phyloP scores from a whole-genome alignment of 2,888 invertebrate species.

The Cryptocephalus moraei region DNA sequence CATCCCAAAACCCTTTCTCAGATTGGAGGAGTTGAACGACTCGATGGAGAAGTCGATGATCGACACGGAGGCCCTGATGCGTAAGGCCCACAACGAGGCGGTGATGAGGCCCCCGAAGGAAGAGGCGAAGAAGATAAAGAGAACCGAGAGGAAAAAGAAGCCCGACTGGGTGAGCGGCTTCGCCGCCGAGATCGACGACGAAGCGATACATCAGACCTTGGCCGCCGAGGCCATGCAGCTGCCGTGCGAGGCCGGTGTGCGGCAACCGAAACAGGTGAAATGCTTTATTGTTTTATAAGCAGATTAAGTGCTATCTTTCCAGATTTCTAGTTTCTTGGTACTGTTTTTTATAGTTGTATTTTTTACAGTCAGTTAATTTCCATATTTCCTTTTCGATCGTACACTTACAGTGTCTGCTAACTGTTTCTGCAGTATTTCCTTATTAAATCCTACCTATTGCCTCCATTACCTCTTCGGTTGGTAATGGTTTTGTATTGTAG shows the following conservation, averaged over 20 bases:
- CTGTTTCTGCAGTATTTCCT: too few relatives aligned
- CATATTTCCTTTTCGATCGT: too few relatives aligned
- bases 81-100: constrained; percentile 9
- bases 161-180: constrained; percentile 15
- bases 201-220: constrained; percentile 10
- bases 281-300: not conserved
- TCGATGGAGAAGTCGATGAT: constrained; percentile 29
- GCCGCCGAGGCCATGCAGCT: not conserved
- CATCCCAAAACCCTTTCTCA: not conserved
- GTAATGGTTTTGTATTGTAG: too few relatives aligned
- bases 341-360: not conserved
- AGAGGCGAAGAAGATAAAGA: constrained; percentile 2
- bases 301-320: too few relatives aligned
- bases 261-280: not conserved
- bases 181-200: constrained; percentile 18
- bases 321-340: not conserved
- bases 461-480: too few relatives aligned
- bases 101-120: constrained; percentile 5
- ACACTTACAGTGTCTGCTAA: too few relatives aligned
- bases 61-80: constrained; percentile 21
- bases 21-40: constrained; percentile 26
- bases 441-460: too few relatives aligned
- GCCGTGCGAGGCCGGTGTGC: not conserved
- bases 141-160: constrained; percentile 8
- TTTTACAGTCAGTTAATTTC: too few relatives aligned